These are phyloP conservation scores for Wiebesia pumilae DNA, from an alignment of 1,140 invertebrate species.

Conservation along the genomic window DNA sequence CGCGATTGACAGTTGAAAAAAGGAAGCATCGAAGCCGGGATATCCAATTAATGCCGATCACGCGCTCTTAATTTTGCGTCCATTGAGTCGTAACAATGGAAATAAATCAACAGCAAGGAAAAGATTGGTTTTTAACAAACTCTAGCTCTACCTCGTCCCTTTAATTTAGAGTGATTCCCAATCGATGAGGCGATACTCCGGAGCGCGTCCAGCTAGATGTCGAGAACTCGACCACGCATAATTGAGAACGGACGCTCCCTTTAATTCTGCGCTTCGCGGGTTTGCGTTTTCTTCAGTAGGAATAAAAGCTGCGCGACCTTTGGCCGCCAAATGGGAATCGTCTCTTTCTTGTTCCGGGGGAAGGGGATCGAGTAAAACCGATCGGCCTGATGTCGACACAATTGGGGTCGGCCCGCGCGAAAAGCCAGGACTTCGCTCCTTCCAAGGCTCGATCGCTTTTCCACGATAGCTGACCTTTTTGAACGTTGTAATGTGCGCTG, in stretches of 20 bases:
- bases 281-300: slow-evolving; percentile 48
- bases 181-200: not conserved
- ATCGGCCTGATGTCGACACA: slow-evolving; percentile 51
- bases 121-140: not conserved
- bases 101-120: slow-evolving; percentile 1
- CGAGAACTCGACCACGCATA: slow-evolving; percentile 49
- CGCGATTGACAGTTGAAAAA: not conserved
- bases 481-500: not conserved
- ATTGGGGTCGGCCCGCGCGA: slow-evolving; percentile 43
- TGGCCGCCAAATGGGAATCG: not conserved
- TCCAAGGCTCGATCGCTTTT: not conserved
- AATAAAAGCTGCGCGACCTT: slow-evolving; percentile 10
- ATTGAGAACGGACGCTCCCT: slow-evolving; percentile 54
- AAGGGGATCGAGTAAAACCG: slow-evolving; percentile 17
- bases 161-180: not conserved
- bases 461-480: not conserved
- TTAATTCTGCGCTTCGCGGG: slow-evolving; percentile 49
- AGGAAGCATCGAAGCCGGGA: too few species aligned
- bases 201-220: not conserved
- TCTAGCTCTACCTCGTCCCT: not conserved
- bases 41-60: not conserved
- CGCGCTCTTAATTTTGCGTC: not conserved
- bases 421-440: not conserved
- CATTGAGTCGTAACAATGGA: not conserved
- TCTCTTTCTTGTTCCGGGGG: not conserved